phyloP scores from a whole-genome alignment of 2,797 vertebrate species.

The Falco peregrinus region DNA sequence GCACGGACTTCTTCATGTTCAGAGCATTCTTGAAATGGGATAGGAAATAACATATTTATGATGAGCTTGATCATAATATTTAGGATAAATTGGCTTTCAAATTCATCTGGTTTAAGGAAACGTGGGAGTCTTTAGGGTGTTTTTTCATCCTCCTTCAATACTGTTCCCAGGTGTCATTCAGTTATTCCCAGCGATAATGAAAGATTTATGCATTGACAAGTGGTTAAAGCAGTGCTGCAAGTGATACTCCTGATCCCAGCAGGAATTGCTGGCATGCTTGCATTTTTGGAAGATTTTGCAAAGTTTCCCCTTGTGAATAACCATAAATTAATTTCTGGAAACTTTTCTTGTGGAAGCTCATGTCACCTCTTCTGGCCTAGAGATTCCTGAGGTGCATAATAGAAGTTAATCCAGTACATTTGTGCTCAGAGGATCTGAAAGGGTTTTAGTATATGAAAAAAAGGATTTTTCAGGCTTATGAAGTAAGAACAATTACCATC shows the following conservation, averaged over 20 bases:
- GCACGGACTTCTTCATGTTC: neutral
- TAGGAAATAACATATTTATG: neutral
- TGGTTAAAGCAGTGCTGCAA: constrained; percentile 72
- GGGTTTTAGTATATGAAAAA: constrained; percentile 2
- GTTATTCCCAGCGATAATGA: constrained; percentile 67
- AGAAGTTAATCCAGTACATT: constrained; percentile 46
- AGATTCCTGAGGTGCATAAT: constrained; percentile 37
- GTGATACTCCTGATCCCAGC: constrained; percentile 77
- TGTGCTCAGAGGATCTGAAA: constrained; percentile 15
- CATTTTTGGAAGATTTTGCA: constrained; percentile 43
- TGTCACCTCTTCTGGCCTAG: constrained; percentile 48
- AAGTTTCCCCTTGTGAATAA: constrained; percentile 58
- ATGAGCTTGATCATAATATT: neutral
- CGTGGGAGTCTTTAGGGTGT: neutral
- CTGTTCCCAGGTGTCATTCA: constrained; percentile 62
- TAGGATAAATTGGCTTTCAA: neutral
- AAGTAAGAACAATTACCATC: constrained; percentile 25
- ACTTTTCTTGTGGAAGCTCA: constrained; percentile 49
- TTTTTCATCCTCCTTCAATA: neutral
- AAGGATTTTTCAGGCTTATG: constrained; percentile 56
- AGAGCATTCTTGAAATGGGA: no score
- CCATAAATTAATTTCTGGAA: constrained; percentile 69
- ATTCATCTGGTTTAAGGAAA: constrained; percentile 17
- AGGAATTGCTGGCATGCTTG: constrained; percentile 64
- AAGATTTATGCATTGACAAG: constrained; percentile 79